Evolutionary conservation across 2,797 vertebrate genomes (phyloP), one percentile per base, ranked within the genome.

Genomic region (Mormyrus proboscirostris): DNA sequence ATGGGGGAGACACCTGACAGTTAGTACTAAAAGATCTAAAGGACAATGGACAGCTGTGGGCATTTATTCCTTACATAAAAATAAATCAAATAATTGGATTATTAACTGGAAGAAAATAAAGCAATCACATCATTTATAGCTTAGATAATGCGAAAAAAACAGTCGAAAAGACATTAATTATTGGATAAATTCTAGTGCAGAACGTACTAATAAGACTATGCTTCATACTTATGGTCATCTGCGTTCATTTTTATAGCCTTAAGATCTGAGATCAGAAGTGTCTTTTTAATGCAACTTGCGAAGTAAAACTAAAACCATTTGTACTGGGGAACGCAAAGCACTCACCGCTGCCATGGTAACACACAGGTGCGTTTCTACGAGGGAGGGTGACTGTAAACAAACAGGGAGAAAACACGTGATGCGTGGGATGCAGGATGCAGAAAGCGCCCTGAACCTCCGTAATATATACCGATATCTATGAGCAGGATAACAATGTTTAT

Each of bases 261-360:
- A 51, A 50, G 25, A 85, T 50, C 3, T 85, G n/a, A 47, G n/a
- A 50, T 73, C 50, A 51, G 7, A 57, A 86, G 51, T 14, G 85
- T 50, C 38, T 22, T 76, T 22, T 85, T 47, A 49, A 85, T 33
- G 7, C n/a, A 12, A 25, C 1, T 29, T 33, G 84, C n/a, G 1
- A 86, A 86, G 6, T 10, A 8, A 57, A 38, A 69, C 7, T 8
- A 38, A 44, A 49, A 49, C 4, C 9, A 22, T 22, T 50, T 22
- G 44, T 84, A 29, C 19, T 47, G n/a, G 10, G 9, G 49, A 14
- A 51, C n/a, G 16, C 19, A 10, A 22, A 51, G 10, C 8, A 95
- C 96, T 96, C 91, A 97, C 96, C 51, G 96, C 96, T 94, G 96
- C 96, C 96, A 97, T 96, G 91, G 90, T 95, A 50, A 86, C 50